Percentiles rank a stretch among this genome's conserved stretches.
Conservation (phyloP, 2,113 vertebrate species). For the Sterna hirundo region DNA sequence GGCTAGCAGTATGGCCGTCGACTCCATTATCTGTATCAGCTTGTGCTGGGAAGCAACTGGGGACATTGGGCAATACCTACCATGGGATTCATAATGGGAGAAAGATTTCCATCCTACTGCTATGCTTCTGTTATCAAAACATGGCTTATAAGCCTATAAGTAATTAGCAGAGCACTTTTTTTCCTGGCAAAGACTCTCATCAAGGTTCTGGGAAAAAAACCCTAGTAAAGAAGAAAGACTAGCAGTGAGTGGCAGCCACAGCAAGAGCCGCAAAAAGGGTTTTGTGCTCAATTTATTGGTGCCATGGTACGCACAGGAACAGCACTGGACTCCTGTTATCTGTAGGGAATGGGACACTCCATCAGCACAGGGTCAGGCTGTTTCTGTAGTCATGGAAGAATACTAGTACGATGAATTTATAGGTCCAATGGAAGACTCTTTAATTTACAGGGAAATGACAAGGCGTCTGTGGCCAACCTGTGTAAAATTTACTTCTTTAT, state of each 20-base stretch:
- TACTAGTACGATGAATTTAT: constrained; percentile 43
- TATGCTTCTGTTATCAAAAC: not conserved
- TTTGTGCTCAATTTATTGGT: not conserved
- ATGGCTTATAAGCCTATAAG: not conserved
- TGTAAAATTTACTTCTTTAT: constrained; percentile 68
- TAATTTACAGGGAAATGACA: constrained; percentile 74
- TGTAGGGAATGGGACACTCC: not conserved
- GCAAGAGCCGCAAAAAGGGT: not conserved
- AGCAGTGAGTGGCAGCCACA: not conserved
- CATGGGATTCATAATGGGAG: not conserved
- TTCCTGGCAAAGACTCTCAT: not conserved
- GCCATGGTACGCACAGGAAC: not conserved
- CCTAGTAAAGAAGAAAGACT: not conserved
- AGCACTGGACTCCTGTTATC: constrained; percentile 5
- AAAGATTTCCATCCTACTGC: not conserved
- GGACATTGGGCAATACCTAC: not conserved
- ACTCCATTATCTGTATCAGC: not conserved
- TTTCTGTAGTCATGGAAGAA: constrained; percentile 51
- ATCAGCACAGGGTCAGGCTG: constrained; percentile 41
- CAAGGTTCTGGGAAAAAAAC: not conserved
- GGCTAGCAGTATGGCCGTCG: not conserved
- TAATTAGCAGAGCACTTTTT: not conserved
- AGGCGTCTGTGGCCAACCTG: constrained; percentile 61
- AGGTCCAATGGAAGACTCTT: constrained; percentile 59
- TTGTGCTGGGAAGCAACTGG: not conserved